A percentile compares a stretch with the other conserved stretches of the same genome.
These are phyloP conservation scores for Notarius quadriscutis DNA, from an alignment of 2,113 vertebrate genomes.

Conservation along the genomic window DNA sequence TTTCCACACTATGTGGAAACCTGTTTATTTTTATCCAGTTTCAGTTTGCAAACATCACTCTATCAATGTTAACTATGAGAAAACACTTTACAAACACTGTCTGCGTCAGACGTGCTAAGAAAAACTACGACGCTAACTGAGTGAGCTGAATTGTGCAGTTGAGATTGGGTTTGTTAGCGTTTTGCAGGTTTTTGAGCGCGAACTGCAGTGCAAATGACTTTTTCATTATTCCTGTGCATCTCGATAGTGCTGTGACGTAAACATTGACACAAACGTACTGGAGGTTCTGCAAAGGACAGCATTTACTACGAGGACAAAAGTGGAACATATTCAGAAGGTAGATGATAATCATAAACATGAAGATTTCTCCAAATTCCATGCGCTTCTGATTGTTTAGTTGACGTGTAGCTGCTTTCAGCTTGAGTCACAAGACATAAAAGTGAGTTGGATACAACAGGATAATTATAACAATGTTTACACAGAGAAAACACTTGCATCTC, in stretches of 20 bases:
- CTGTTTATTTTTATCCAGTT: neutral
- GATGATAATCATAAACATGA: neutral
- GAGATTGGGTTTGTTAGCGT: neutral
- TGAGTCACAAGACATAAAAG: neutral
- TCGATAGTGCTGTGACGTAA: neutral
- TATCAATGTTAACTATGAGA: neutral
- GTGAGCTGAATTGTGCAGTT: neutral
- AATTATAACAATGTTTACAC: neutral
- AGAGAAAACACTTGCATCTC: neutral
- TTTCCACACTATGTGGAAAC: too few relatives aligned
- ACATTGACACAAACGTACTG: neutral
- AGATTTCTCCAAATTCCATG: neutral
- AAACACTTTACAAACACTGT: neutral
- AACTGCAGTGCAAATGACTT: neutral
- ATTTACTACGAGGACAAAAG: neutral
- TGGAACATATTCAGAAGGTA: neutral
- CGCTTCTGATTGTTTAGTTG: neutral
- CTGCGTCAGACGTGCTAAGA: neutral
- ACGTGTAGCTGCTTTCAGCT: neutral
- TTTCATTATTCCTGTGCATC: neutral
- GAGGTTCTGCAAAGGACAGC: neutral
- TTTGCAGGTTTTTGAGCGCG: neutral
- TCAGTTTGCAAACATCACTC: neutral
- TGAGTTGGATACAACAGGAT: neutral
- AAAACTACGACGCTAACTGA: neutral